A percentile compares a stretch with the other conserved stretches of the same genome.
Conservation (phyloP, 2,797 vertebrate genomes). For the Mormyrops boulengeri region DNA sequence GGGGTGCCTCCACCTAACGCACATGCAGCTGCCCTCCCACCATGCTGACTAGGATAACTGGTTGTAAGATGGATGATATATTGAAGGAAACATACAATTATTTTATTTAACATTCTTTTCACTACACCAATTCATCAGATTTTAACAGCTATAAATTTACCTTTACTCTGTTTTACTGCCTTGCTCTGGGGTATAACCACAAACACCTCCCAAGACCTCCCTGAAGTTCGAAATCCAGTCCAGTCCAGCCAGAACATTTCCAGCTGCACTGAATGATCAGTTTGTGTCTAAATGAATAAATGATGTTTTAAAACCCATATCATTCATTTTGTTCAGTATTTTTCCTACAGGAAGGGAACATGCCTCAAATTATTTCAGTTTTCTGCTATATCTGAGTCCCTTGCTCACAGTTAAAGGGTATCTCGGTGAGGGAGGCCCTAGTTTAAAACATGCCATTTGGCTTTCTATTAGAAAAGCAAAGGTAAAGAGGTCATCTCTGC, state of each 20-base stretch:
- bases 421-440: background rate
- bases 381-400: background rate
- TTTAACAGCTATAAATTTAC: background rate
- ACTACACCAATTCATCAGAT: background rate
- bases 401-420: background rate
- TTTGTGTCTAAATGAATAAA: background rate
- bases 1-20: background rate
- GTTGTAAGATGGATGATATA: background rate
- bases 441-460: background rate
- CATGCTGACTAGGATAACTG: background rate
- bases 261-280: background rate
- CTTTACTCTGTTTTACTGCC: background rate
- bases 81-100: constrained; percentile 1
- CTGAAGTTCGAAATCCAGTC: background rate
- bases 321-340: background rate
- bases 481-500: background rate
- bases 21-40: background rate
- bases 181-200: background rate
- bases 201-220: background rate
- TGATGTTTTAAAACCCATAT: background rate
- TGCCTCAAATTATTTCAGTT: background rate
- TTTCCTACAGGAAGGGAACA: background rate
- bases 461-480: background rate
- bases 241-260: background rate
- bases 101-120: background rate